phyloP scores from a whole-genome alignment of 2,797 vertebrate species.

The Loriculus beryllinus region DNA sequence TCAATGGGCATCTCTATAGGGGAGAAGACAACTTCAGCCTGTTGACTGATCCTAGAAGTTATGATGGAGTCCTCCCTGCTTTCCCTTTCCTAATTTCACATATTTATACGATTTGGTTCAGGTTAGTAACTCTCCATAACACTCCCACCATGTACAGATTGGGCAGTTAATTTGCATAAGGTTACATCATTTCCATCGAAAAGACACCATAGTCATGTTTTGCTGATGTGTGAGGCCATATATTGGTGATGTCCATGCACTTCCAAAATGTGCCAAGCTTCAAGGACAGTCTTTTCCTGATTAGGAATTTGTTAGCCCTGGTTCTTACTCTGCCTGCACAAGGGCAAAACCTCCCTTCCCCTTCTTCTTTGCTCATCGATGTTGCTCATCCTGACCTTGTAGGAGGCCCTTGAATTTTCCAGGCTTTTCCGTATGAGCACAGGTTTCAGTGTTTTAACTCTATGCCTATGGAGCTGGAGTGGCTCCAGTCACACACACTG shows the following conservation, averaged over 20 bases:
- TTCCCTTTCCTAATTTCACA: neutral
- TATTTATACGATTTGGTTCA: neutral
- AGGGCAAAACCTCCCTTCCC: neutral
- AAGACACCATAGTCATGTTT: neutral
- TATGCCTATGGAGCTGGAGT: neutral
- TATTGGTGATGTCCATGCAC: neutral
- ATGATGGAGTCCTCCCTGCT: neutral
- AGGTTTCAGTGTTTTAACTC: neutral
- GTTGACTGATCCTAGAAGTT: neutral
- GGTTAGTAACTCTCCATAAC: neutral
- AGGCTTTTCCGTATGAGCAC: neutral
- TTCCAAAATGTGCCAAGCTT: neutral
- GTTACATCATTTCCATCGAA: neutral
- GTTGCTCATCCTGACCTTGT: neutral
- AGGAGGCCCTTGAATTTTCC: neutral
- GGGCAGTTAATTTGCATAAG: neutral
- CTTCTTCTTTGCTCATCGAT: neutral
- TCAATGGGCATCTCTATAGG: neutral
- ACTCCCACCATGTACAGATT: neutral
- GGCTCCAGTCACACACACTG: neutral
- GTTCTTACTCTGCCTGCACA: neutral
- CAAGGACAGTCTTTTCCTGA: neutral
- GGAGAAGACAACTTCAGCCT: neutral
- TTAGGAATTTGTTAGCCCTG: neutral
- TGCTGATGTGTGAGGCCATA: neutral